phyloP scores from a whole-genome alignment of 1,140 invertebrate species.

The Charaxes varanes region DNA sequence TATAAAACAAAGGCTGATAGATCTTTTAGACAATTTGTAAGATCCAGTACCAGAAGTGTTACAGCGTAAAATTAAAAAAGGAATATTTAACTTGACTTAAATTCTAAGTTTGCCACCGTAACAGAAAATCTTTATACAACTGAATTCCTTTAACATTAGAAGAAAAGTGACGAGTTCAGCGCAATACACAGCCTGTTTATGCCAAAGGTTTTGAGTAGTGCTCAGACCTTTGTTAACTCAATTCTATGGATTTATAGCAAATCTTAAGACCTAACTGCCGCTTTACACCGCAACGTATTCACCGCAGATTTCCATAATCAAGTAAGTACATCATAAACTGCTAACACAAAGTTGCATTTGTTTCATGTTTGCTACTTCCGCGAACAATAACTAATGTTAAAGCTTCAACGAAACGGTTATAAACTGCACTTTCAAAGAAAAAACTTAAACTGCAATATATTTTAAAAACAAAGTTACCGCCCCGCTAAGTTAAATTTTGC shows the following conservation, averaged over 20 bases:
- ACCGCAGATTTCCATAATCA: conserved; percentile 2
- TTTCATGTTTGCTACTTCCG: conserved; percentile 12
- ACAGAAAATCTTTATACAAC: no score
- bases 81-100: no score
- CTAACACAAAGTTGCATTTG: conserved; percentile 7
- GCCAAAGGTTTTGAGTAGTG: no score
- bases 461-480: conserved; percentile 11
- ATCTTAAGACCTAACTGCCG: neutral
- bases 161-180: no score
- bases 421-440: conserved; percentile 16
- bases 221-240: neutral
- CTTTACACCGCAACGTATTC: neutral
- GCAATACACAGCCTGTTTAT: no score
- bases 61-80: no score
- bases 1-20: no score
- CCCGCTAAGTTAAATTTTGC: neutral
- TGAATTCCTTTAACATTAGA: no score
- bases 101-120: no score
- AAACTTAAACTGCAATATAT: conserved; percentile 13
- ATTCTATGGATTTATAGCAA: neutral
- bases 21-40: no score
- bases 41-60: no score
- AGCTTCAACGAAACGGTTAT: conserved; percentile 18
- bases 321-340: conserved; percentile 4
- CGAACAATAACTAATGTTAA: conserved; percentile 17